Evolutionary conservation across 1,140 invertebrate species (phyloP).

Genomic region (Bombus consobrinus): DNA sequence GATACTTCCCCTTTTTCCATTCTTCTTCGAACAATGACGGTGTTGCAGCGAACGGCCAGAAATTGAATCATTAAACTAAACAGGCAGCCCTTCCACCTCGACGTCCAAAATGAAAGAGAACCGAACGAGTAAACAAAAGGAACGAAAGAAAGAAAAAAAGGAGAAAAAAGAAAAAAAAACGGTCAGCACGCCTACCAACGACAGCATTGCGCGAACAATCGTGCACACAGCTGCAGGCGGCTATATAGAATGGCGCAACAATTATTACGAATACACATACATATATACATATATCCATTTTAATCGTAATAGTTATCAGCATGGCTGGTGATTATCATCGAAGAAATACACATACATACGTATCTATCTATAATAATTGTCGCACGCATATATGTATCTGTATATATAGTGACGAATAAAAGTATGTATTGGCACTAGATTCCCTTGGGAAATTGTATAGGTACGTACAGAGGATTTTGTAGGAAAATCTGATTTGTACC

Average conservation of each 20-base stretch:
- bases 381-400: neutral
- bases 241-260: conserved; percentile 70
- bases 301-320: conserved; percentile 17
- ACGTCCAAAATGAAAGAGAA: neutral
- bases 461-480: too few species aligned
- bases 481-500: too few species aligned
- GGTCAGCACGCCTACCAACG: conserved; percentile 68
- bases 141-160: conserved; percentile 11
- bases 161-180: too few species aligned
- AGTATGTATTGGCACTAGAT: neutral
- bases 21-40: too few species aligned
- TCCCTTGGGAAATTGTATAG: neutral
- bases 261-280: conserved; percentile 50
- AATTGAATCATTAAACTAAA: conserved; percentile 31
- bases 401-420: conserved; percentile 2
- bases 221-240: conserved; percentile 80
- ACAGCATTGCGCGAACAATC: conserved; percentile 76
- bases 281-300: conserved; percentile 32
- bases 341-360: conserved; percentile 20
- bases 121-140: conserved; percentile 15
- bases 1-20: neutral
- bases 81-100: neutral
- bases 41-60: neutral
- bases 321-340: neutral
- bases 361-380: conserved; percentile 21